Evolutionary conservation across 2,888 invertebrate species (phyloP), one percentile per base, ranked within the genome.

Genomic region (Dryobota labecula): DNA sequence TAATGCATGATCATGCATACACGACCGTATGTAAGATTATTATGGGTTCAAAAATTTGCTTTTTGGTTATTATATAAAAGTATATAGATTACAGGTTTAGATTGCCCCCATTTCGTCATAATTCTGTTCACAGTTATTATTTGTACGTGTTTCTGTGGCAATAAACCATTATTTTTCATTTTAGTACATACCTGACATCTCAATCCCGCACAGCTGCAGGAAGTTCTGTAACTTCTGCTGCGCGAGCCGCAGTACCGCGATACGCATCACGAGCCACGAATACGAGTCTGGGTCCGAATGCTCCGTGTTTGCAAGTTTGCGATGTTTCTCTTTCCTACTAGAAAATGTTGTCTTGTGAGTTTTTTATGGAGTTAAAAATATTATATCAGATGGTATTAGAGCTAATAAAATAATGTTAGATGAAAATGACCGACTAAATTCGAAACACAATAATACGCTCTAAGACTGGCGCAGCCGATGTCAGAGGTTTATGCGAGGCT

Each of bases 251-350:
- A 99, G 97, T 70, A 98, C 97, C 5, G 99, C 98, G 87, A 99
- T 97, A 80, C 99, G 97, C 96, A 99, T 97, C 80, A 99, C 97
- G 89, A 98, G 97, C 99, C 99, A 99, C 65, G 99, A 98, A 93
- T 99, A 99, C 45, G 99, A 99, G 90, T 98, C 98, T 0, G 99
- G 98, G 96, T 99, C 98, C 36, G 98, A 97, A 92, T 99, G 99
- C 91, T 99, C 99, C 9, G 96, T 97, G 92, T 98, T 98, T 73
- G 97, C 97, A 66, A 95, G 92, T 75, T 94, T 92, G 47, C 93
- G 92, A 78, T 94, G 92, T 76, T 94, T 94, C 73, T 94, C 94
- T 0, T 88, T 87, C 70, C 60, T 30, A 1, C 73, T 73, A 20
- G 0, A 71, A 56, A 43, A 49, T 8, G 0, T 18, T 18, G 4